phyloP scores from a whole-genome alignment of 2,888 invertebrate genomes.

The Megaustenia siamemsis region DNA sequence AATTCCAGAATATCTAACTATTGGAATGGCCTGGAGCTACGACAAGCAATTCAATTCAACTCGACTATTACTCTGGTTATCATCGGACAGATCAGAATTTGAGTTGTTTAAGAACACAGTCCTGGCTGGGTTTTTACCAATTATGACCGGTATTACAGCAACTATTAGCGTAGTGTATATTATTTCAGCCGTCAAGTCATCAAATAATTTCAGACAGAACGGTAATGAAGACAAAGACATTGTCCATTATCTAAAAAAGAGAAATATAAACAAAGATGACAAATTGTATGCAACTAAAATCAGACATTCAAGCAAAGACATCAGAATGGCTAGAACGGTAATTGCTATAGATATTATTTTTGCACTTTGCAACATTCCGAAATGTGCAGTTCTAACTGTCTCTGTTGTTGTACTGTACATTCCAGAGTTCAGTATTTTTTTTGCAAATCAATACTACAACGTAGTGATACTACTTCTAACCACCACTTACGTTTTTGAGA shows the following conservation, averaged over 20 bases:
- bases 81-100: not conserved
- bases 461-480: not conserved
- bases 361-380: constrained; percentile 15
- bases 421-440: not conserved
- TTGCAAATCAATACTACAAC: not conserved
- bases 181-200: not conserved
- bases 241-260: not conserved
- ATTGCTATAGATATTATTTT: not conserved
- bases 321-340: not conserved
- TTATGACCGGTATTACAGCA: not conserved
- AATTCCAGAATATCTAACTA: too few species aligned
- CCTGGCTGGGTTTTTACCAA: not conserved
- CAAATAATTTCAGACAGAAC: not conserved
- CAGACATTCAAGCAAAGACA: not conserved
- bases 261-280: too few species aligned
- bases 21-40: too few species aligned
- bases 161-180: not conserved
- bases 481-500: not conserved
- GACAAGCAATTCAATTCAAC: not conserved
- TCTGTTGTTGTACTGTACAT: not conserved
- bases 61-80: not conserved
- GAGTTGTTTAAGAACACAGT: not conserved
- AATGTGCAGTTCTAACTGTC: not conserved
- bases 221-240: too few species aligned
- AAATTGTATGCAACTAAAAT: not conserved